Base-by-base conservation (phyloP, 2,888 invertebrate species). In the Trichogramma evanescens region DNA sequence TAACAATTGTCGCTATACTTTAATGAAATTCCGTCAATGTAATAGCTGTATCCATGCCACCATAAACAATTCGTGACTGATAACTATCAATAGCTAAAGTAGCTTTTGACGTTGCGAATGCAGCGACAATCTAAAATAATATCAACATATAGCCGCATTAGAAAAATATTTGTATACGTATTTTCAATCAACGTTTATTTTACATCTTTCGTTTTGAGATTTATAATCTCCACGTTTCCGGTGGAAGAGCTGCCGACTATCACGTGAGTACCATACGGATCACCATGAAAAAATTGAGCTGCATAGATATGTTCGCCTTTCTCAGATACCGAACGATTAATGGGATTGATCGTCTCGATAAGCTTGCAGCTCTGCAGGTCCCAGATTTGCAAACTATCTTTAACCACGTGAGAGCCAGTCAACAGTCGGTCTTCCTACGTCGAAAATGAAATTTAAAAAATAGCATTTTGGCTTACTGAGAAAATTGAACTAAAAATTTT, bases 281-380 rank as follows among this genome's bases (percentile, higher is more conserved):
- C 74, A 1, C 74, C 75, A 44, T 74, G 69, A 55, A 76, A 83
- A 70, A 79, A 85, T 42, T 80, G 80, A 54, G 81, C 82, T 1
- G 82, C 79, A 64, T 83, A 83, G 5, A 83, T 76, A 67, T 82
- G 85, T 66, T 85, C 84, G 0, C 84, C 84, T 45, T 82, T 82
- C 0, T 83, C 76, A 50, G 81, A 79, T 0, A 78, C 78, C 43
- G 81, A 74, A 50, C 84, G 73, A 67, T 85, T 84, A 48, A n/a
- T 49, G 0, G 81, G 81, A 42, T 78, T 73, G 45, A 84, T 71
- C 10, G 80, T 72, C 58, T 74, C 78, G 8, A 83, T 65, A 45
- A 80, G 72, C 69, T 81, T 82, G 61, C 78, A 81, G 1, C 81
- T 81, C 5, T 72, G 74, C 48, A 84, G 65, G 64, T 85, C 84